phyloP scores from a whole-genome alignment of 2,113 vertebrate genomes.

The Rhinogobius similis region DNA sequence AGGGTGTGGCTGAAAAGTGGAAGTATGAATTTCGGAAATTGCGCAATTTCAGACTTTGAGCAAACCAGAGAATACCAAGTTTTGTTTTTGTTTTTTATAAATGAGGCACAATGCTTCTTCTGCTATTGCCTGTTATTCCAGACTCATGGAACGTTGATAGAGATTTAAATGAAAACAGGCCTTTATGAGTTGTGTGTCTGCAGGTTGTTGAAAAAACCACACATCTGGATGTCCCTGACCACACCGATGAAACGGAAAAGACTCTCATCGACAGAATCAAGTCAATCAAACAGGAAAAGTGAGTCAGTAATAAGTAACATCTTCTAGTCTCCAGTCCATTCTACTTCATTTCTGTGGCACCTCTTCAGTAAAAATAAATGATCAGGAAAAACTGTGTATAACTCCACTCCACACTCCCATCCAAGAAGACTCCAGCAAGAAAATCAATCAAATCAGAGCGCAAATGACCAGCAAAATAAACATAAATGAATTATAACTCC shows the following conservation, averaged over 20 bases:
- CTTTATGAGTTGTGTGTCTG: conserved; percentile 20
- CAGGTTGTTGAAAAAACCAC: conserved; percentile 58
- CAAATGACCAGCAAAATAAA: no score
- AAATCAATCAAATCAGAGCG: no score
- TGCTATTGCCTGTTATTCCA: not conserved
- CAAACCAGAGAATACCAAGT: not conserved
- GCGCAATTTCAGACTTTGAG: not conserved
- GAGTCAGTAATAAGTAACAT: conserved; percentile 29
- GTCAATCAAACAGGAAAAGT: conserved; percentile 96
- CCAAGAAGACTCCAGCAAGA: no score
- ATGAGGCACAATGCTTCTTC: not conserved
- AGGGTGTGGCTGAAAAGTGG: not conserved
- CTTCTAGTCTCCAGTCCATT: not conserved
- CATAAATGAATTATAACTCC: no score
- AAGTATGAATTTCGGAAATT: not conserved
- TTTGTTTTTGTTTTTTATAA: not conserved
- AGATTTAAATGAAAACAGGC: not conserved
- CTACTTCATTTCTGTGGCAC: not conserved
- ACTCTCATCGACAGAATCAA: conserved; percentile 85
- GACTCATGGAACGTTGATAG: not conserved
- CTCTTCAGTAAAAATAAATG: not conserved
- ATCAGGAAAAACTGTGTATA: no score
- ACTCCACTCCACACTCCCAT: no score
- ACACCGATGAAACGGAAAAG: conserved; percentile 73
- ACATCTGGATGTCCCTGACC: conserved; percentile 45